phyloP scores from a whole-genome alignment of 1,140 invertebrate genomes.

The Portunus trituberculatus region DNA sequence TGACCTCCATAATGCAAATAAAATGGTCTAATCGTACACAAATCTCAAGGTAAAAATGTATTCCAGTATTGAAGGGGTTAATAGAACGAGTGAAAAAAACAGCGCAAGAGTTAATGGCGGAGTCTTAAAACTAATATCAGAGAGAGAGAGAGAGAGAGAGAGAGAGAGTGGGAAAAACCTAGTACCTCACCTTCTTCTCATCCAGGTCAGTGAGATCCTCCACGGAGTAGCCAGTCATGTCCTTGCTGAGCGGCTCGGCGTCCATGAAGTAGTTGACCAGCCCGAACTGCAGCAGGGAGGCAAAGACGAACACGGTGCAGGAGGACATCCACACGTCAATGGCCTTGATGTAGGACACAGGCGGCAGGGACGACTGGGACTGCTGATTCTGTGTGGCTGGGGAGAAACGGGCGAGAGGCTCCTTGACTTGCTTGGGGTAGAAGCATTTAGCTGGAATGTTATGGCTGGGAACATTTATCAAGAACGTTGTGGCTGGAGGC shows the following conservation, averaged over 20 bases:
- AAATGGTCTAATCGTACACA: too few relatives aligned
- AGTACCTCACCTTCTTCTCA: constrained; percentile 85
- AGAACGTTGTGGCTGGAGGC: too few relatives aligned
- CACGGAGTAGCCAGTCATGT: constrained; percentile 94
- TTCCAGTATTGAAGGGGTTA: too few relatives aligned
- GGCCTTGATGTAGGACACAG: constrained; percentile 94
- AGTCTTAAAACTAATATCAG: neutral
- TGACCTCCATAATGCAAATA: too few relatives aligned
- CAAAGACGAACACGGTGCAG: constrained; percentile 94
- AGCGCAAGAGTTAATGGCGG: too few relatives aligned
- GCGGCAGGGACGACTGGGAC: constrained; percentile 93
- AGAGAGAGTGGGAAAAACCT: too few relatives aligned
- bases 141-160: constrained; percentile 32
- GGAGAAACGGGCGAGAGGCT: constrained; percentile 73
- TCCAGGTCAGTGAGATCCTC: constrained; percentile 87
- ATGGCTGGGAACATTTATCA: too few relatives aligned
- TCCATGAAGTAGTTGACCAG: constrained; percentile 96
- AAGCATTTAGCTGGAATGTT: too few relatives aligned
- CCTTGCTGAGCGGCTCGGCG: constrained; percentile 85
- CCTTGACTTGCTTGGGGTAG: too few relatives aligned
- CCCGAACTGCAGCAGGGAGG: constrained; percentile 95
- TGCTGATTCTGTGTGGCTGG: constrained; percentile 93
- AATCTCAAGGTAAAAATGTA: too few relatives aligned
- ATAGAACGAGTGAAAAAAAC: too few relatives aligned
- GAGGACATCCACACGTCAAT: constrained; percentile 97